phyloP scores from a whole-genome alignment of 2,888 invertebrate genomes.

The Synanthedon andrenaeformis region DNA sequence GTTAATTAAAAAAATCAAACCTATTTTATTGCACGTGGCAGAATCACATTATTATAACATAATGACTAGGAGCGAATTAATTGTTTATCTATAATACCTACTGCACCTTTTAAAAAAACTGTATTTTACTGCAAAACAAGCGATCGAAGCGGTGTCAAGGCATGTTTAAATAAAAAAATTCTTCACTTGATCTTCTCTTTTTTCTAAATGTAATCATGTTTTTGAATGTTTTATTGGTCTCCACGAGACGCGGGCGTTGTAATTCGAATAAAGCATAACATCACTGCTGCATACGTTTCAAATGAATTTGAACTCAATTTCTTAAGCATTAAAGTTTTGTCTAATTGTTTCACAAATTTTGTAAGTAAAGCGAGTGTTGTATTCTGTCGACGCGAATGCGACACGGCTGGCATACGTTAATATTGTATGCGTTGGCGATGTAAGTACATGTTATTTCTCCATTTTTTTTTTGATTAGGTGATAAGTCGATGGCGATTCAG shows the following conservation, averaged over 20 bases:
- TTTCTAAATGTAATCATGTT: constrained; percentile 43
- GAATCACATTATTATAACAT: too few species aligned
- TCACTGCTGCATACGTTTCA: background rate
- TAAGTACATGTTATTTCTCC: constrained; percentile 8
- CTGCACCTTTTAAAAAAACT: too few species aligned
- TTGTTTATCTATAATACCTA: too few species aligned
- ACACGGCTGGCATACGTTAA: constrained; percentile 28
- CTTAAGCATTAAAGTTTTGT: background rate
- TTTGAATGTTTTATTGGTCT: constrained; percentile 48
- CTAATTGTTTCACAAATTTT: background rate
- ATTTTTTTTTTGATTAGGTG: constrained; percentile 17
- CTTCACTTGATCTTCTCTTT: constrained; percentile 5
- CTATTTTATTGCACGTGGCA: too few species aligned
- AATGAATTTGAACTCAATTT: background rate
- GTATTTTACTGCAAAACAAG: too few species aligned
- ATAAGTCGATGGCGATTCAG: constrained; percentile 2
- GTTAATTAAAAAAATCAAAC: too few species aligned
- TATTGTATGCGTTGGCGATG: constrained; percentile 26
- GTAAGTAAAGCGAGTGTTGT: constrained; percentile 13
- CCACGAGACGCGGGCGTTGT: constrained; percentile 30
- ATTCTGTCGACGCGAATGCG: constrained; percentile 29
- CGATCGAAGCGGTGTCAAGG: too few species aligned
- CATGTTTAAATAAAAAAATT: too few species aligned
- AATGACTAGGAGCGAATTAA: too few species aligned
- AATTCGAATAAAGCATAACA: constrained; percentile 36